A percentile compares a stretch with the other conserved stretches of the same genome.
phyloP scores from a whole-genome alignment of 2,888 invertebrate genomes.

The Xestoiulus laeticollis region DNA sequence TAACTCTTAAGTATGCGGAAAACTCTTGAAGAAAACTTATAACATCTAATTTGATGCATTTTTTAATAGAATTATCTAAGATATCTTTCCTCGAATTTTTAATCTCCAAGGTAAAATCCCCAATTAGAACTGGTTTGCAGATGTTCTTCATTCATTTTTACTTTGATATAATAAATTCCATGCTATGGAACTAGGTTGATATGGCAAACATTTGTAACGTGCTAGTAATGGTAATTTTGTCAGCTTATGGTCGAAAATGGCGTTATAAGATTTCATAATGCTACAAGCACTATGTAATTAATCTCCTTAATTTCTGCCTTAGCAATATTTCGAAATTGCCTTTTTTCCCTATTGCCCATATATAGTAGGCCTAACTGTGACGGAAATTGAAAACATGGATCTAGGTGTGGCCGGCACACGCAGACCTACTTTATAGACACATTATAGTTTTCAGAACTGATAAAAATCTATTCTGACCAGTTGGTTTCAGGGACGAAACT shows the following conservation, averaged over 20 bases:
- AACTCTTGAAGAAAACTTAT: too few species aligned
- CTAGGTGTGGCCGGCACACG: constrained; percentile 22
- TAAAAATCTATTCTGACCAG: constrained; percentile 28
- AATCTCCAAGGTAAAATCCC: too few species aligned
- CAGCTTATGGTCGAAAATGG: neutral
- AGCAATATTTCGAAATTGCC: neutral
- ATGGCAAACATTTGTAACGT: too few species aligned
- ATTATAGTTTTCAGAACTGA: constrained; percentile 31
- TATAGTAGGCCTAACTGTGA: neutral
- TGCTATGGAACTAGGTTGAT: neutral
- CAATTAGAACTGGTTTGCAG: too few species aligned
- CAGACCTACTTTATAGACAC: constrained; percentile 41
- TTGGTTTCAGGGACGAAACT: constrained; percentile 36
- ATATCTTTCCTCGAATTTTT: too few species aligned
- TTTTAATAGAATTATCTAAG: too few species aligned
- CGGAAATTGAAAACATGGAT: neutral
- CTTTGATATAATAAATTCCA: neutral
- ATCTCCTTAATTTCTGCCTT: neutral
- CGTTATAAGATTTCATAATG: neutral
- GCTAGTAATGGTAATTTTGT: too few species aligned
- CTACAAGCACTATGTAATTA: neutral
- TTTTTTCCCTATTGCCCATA: neutral
- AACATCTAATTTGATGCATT: too few species aligned
- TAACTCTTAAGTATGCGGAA: too few species aligned
- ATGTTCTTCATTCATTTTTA: neutral